These are phyloP conservation scores for Phenganax stokvisi DNA, from an alignment of 92 coral and sea anemone species.

Conservation along the genomic window DNA sequence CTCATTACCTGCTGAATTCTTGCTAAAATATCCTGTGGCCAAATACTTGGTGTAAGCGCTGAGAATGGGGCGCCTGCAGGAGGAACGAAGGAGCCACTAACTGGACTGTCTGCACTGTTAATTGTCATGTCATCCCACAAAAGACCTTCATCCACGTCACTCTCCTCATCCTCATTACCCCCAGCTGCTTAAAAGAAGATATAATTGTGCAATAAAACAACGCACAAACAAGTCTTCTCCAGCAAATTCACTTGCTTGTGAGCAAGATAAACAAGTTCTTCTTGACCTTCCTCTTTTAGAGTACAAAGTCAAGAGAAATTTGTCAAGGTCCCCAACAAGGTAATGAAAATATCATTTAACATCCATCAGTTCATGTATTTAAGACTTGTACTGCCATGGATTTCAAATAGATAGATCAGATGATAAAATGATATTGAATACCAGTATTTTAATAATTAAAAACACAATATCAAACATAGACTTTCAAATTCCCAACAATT, in stretches of 20 bases:
- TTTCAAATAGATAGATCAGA: background rate
- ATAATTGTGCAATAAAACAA: too few species aligned
- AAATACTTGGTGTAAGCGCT: constrained; percentile 97
- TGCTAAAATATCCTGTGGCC: constrained; percentile 98
- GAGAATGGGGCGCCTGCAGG: constrained; percentile 99
- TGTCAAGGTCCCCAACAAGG: too few species aligned
- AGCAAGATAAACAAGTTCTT: background rate
- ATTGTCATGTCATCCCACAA: constrained; percentile 98
- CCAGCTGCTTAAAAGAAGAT: background rate
- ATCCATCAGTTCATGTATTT: background rate
- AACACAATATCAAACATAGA: background rate
- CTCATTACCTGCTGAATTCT: constrained; percentile 86
- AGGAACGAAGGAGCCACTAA: constrained; percentile 92
- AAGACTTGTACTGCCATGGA: background rate
- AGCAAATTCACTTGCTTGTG: background rate
- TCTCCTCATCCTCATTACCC: constrained; percentile 63
- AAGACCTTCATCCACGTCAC: constrained; percentile 65
- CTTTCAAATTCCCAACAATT: background rate
- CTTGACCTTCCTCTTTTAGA: background rate
- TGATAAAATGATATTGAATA: constrained; percentile 1
- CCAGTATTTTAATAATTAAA: constrained; percentile 3
- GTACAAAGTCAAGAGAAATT: background rate
- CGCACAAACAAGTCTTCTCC: too few species aligned
- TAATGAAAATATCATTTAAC: background rate
- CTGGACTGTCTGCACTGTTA: constrained; percentile 76